Percentiles rank a stretch among this genome's conserved stretches.
Conservation (phyloP, 2,888 invertebrate species). For the Dorcus parallelipipedus region DNA sequence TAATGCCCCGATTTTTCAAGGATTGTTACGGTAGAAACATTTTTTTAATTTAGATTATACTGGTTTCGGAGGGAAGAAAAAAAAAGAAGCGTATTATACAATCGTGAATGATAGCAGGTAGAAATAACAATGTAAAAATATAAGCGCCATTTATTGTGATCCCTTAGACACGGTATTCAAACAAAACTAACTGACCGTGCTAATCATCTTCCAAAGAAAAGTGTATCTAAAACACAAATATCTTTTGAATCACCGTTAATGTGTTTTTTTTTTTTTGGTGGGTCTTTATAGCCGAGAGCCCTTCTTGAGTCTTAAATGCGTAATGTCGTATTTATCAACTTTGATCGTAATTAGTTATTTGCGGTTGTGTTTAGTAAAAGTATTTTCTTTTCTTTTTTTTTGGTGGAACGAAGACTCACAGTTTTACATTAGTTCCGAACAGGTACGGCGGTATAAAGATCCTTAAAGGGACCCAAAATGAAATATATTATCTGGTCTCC, state of each 20-base stretch:
- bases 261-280: no score
- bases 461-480: conserved; percentile 27
- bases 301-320: no score
- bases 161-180: conserved; percentile 26
- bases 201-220: conserved; percentile 23
- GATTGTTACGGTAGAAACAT: no score
- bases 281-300: no score
- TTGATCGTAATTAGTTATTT: conserved; percentile 8
- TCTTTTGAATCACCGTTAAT: no score
- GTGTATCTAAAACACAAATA: neutral
- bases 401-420: conserved; percentile 19
- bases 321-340: neutral
- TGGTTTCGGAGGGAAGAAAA: no score
- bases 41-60: no score
- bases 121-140: conserved; percentile 16
- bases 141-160: conserved; percentile 27
- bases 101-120: conserved; percentile 16
- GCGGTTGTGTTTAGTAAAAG: neutral
- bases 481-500: conserved; percentile 33
- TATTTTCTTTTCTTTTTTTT: conserved; percentile 8
- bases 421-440: conserved; percentile 21
- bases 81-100: neutral
- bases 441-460: conserved; percentile 24
- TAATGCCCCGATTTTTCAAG: neutral
- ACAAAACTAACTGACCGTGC: conserved; percentile 27